phyloP scores from a whole-genome alignment of 2,888 invertebrate species.

The Rutpela maculata region DNA sequence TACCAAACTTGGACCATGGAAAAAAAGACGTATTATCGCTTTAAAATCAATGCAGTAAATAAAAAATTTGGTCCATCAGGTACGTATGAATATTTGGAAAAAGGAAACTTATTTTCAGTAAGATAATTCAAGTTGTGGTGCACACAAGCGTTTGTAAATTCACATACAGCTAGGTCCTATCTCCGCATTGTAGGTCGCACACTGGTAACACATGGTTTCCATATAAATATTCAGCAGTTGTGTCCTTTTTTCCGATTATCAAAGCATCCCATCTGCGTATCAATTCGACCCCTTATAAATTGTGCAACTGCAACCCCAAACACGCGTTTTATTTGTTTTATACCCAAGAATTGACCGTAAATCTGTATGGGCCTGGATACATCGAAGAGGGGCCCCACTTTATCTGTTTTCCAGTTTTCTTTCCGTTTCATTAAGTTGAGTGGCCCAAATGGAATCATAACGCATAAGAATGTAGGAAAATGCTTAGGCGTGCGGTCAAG shows the following conservation, averaged over 20 bases:
- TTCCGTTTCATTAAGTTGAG: slow-evolving; percentile 52
- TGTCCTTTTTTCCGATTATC: slow-evolving; percentile 13
- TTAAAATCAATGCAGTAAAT: too few species aligned
- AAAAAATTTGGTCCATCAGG: too few species aligned
- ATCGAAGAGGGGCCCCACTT: slow-evolving; percentile 23
- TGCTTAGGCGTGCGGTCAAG: slow-evolving; percentile 35
- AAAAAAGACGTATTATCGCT: too few species aligned
- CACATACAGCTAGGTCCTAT: not conserved
- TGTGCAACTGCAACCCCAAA: slow-evolving; percentile 23
- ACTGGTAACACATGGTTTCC: slow-evolving; percentile 22
- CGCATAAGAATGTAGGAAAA: slow-evolving; percentile 43
- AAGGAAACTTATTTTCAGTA: too few species aligned
- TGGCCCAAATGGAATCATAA: slow-evolving; percentile 40
- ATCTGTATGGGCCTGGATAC: slow-evolving; percentile 4
- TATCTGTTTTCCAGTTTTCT: slow-evolving; percentile 48
- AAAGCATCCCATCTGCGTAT: slow-evolving; percentile 6
- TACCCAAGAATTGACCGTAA: slow-evolving; percentile 22
- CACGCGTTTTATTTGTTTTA: slow-evolving; percentile 30
- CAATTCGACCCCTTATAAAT: slow-evolving; percentile 16
- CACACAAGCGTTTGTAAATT: not conserved
- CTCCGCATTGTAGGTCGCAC: not conserved
- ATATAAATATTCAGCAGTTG: slow-evolving; percentile 23
- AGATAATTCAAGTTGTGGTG: too few species aligned
- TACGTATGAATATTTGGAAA: too few species aligned
- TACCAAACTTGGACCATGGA: too few species aligned